Conservation (phyloP, 2,888 invertebrate genomes). For the Oconnorella tubifera region DNA sequence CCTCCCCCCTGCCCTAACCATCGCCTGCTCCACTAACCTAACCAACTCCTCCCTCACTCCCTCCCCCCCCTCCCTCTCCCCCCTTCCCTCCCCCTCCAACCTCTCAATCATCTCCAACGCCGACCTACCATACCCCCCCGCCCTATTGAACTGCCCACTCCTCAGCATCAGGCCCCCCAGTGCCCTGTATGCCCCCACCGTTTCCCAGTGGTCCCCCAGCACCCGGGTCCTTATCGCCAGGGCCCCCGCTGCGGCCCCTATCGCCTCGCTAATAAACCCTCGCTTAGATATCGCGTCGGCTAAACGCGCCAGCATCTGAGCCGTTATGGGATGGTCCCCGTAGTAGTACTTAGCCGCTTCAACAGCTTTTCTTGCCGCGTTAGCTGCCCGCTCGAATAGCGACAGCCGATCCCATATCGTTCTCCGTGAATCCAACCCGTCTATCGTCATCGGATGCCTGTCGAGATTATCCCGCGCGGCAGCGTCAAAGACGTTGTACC, state of each 20-base stretch:
- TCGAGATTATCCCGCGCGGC: conserved; percentile 26
- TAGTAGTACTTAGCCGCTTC: conserved; percentile 24
- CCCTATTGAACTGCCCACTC: conserved; percentile 29
- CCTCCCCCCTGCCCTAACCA: too few species aligned
- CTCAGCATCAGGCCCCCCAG: conserved; percentile 33
- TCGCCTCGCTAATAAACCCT: conserved; percentile 27
- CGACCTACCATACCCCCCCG: conserved; percentile 24
- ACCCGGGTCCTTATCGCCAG: conserved; percentile 25
- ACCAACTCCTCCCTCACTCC: not conserved
- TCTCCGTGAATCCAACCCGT: conserved; percentile 28
- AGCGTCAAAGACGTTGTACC: conserved; percentile 33
- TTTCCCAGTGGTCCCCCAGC: conserved; percentile 32
- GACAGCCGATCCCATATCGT: conserved; percentile 32
- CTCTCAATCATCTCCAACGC: conserved; percentile 30
- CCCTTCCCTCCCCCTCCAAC: conserved; percentile 7
- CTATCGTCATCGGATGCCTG: conserved; percentile 25
- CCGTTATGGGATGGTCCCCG: conserved; percentile 32
- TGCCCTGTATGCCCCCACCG: conserved; percentile 28
- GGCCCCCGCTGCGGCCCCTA: conserved; percentile 21
- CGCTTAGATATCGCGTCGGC: conserved; percentile 29
- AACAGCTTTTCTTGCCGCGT: conserved; percentile 27
- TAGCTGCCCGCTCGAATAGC: conserved; percentile 27
- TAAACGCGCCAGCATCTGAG: conserved; percentile 19
- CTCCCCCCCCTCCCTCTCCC: not conserved
- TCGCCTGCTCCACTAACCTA: not conserved